phyloP scores from a whole-genome alignment of 30 jellyfish, hydroid and myxozoan species.

The Aurelia aurita region DNA sequence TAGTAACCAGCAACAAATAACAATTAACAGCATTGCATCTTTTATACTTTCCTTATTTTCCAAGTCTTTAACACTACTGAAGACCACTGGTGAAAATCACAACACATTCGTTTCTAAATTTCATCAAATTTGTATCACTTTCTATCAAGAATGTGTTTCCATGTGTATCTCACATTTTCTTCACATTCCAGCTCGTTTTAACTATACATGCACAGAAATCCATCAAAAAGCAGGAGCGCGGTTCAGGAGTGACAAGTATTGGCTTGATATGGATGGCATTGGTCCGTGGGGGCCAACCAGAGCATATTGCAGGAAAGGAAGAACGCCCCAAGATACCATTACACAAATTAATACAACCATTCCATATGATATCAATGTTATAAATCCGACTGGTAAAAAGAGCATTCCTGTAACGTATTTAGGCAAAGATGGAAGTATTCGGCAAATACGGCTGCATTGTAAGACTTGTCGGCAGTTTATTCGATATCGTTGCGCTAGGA shows the following conservation, averaged over 20 bases:
- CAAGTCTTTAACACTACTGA: too few relatives aligned
- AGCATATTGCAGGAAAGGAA: conserved; percentile 94
- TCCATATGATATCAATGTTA: conserved; percentile 63
- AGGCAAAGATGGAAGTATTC: conserved; percentile 84
- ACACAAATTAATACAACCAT: conserved; percentile 93
- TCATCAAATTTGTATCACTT: too few relatives aligned
- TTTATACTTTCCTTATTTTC: too few relatives aligned
- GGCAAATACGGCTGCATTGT: conserved; percentile 84
- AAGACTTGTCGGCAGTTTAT: conserved; percentile 77
- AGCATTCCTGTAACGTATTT: conserved; percentile 71
- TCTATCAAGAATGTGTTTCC: too few relatives aligned
- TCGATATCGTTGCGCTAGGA: conserved; percentile 85
- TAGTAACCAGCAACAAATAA: too few relatives aligned
- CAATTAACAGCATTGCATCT: too few relatives aligned
- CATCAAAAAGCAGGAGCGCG: conserved; percentile 84
- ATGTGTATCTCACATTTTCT: too few relatives aligned
- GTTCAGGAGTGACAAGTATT: conserved; percentile 85
- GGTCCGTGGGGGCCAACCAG: conserved; percentile 90
- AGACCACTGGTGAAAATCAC: too few relatives aligned
- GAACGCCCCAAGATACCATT: conserved; percentile 84
- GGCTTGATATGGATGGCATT: conserved; percentile 96
- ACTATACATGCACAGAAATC: conserved; percentile 92
- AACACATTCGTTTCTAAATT: too few relatives aligned
- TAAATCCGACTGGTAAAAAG: conserved; percentile 77
- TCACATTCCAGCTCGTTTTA: conserved; percentile 89